These are phyloP conservation scores for Serripes groenlandicus DNA, from an alignment of 2,888 invertebrate genomes.

Conservation along the genomic window DNA sequence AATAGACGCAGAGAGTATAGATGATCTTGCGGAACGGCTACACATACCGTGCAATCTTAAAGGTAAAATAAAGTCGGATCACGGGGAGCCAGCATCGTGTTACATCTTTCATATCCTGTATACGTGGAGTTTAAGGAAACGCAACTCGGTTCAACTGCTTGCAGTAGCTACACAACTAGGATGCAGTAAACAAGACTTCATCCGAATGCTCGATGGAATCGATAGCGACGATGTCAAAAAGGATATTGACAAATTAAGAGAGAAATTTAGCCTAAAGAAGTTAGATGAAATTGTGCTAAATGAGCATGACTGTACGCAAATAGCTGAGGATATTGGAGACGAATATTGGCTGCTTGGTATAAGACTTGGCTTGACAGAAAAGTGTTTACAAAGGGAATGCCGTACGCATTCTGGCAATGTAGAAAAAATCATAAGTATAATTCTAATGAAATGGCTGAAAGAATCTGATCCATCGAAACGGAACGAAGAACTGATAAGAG, in stretches of 20 bases:
- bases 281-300: neutral
- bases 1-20: neutral
- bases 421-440: neutral
- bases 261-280: neutral
- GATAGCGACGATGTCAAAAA: neutral
- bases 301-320: neutral
- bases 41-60: neutral
- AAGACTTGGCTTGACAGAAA: neutral
- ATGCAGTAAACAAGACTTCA: neutral
- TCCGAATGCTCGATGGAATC: neutral
- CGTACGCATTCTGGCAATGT: neutral
- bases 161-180: neutral
- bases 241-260: neutral
- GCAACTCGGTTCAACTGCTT: neutral
- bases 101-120: conserved; percentile 1
- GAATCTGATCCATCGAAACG: too few species aligned
- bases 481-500: too few species aligned
- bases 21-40: neutral
- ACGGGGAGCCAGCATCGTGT: neutral
- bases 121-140: neutral
- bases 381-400: neutral
- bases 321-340: neutral
- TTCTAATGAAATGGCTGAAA: neutral
- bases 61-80: neutral
- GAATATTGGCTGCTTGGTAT: conserved; percentile 13